phyloP scores from a whole-genome alignment of 2,888 invertebrate species.

The Epinotia ramella region DNA sequence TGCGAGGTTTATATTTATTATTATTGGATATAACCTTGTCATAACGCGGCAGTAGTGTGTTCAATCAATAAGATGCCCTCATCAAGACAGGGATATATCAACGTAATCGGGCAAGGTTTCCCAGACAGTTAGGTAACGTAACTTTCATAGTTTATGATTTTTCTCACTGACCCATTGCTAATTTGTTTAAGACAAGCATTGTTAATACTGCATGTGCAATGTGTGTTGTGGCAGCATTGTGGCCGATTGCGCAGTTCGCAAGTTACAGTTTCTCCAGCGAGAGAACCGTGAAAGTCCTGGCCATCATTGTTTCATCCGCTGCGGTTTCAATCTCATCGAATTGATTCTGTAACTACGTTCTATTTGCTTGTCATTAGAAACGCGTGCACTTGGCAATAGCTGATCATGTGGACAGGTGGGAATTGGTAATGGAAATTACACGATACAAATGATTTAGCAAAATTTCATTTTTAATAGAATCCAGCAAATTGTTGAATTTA shows the following conservation, averaged over 20 bases:
- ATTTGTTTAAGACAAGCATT: not conserved
- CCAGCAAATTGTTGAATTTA: not conserved
- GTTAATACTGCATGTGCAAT: constrained; percentile 20
- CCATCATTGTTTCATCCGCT: constrained; percentile 36
- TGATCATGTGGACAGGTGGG: constrained; percentile 2
- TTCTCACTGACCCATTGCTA: not conserved
- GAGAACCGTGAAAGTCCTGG: constrained; percentile 41
- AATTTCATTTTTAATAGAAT: too few species aligned
- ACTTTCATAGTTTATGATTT: not conserved
- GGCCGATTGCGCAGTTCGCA: constrained; percentile 37
- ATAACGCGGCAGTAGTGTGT: too few species aligned
- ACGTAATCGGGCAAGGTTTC: too few species aligned
- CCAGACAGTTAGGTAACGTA: too few species aligned
- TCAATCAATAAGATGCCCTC: too few species aligned
- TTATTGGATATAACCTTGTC: too few species aligned
- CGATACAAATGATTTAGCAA: too few species aligned
- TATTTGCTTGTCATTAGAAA: constrained; percentile 33
- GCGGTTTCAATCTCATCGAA: constrained; percentile 39
- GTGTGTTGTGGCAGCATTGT: constrained; percentile 29
- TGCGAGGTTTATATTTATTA: too few species aligned
- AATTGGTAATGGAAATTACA: constrained; percentile 13
- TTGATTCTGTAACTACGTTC: constrained; percentile 24
- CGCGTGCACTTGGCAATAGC: not conserved
- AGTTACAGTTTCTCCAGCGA: constrained; percentile 41
- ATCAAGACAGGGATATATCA: too few species aligned